phyloP scores from a whole-genome alignment of 2,797 vertebrate species.

The Bryconaethiops microstoma region DNA sequence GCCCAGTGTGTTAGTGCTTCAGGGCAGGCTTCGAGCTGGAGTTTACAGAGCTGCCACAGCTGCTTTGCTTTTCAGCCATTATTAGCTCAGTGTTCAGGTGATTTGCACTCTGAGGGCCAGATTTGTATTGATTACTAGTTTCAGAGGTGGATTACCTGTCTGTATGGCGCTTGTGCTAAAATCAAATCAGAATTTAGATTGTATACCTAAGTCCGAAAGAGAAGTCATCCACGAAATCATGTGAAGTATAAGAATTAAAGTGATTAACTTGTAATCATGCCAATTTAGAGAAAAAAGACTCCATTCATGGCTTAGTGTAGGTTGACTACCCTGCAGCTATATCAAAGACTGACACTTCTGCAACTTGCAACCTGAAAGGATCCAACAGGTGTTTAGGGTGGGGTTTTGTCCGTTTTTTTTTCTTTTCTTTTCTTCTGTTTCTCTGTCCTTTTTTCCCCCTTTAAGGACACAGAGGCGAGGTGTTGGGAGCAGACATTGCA shows the following conservation, averaged over 20 bases:
- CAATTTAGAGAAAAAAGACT: background rate
- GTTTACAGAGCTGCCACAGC: background rate
- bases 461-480: constrained; percentile 82
- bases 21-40: background rate
- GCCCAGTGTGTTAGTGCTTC: constrained; percentile 40
- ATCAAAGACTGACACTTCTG: constrained; percentile 81
- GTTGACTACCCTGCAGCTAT: constrained; percentile 63
- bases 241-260: background rate
- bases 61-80: background rate
- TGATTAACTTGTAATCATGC: background rate
- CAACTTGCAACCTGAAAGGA: constrained; percentile 81
- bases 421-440: constrained; percentile 24
- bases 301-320: constrained; percentile 29
- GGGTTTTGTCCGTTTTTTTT: constrained; percentile 65
- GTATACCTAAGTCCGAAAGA: background rate
- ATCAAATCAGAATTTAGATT: background rate
- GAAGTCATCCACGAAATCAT: background rate
- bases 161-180: background rate
- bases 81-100: background rate
- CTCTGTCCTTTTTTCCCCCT: constrained; percentile 58
- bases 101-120: background rate
- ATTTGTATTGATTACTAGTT: background rate
- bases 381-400: constrained; percentile 88
- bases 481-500: constrained; percentile 87
- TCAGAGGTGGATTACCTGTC: background rate